Evolutionary conservation across 2,113 vertebrate genomes (phyloP).

Genomic region (Caloenas nicobarica): DNA sequence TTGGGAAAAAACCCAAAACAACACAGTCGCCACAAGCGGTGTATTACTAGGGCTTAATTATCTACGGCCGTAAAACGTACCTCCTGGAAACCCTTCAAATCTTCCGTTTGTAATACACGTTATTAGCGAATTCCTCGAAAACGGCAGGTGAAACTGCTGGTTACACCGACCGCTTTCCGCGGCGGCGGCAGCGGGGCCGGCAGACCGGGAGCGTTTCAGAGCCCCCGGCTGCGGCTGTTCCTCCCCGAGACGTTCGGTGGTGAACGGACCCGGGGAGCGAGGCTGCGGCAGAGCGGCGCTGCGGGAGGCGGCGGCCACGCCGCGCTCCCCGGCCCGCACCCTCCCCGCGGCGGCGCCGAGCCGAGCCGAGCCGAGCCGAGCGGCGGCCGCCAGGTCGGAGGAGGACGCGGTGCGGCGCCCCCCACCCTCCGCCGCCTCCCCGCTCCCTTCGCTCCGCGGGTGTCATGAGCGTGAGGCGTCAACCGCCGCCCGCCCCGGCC

Average conservation of each 20-base stretch:
- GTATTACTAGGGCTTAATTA: neutral
- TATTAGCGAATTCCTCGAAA: rapidly evolving
- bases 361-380: neutral
- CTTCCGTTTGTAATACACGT: rapidly evolving
- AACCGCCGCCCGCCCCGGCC: neutral
- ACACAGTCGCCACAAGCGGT: neutral
- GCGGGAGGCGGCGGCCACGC: neutral
- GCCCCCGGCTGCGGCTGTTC: no score
- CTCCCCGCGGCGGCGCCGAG: neutral
- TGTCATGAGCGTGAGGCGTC: neutral
- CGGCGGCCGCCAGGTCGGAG: neutral
- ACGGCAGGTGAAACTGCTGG: rapidly evolving
- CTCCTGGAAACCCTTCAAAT: neutral
- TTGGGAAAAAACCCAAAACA: neutral
- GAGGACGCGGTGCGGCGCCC: neutral
- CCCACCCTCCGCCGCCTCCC: neutral
- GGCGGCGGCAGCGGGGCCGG: neutral
- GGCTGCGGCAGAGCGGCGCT: neutral
- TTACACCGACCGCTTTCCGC: rapidly evolving
- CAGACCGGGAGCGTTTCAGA: neutral
- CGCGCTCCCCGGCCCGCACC: neutral
- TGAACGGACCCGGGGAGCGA: no score
- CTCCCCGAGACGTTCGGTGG: neutral
- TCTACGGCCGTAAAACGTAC: no score
- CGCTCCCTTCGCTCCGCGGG: neutral